These are phyloP conservation scores for Pecten maximus DNA, from an alignment of 2,888 invertebrate genomes.

Conservation along the genomic window DNA sequence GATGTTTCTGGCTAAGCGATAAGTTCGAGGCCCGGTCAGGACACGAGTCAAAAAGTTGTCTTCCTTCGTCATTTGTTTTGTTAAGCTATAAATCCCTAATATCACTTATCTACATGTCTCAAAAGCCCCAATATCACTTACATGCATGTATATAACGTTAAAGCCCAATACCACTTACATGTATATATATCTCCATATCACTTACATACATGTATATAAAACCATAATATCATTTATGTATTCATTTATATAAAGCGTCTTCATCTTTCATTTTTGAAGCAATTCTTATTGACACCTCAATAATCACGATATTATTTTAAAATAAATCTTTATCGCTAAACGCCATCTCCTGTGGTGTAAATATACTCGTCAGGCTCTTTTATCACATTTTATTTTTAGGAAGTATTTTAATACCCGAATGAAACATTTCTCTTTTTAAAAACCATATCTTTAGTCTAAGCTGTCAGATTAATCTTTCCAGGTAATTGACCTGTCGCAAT, in stretches of 20 bases:
- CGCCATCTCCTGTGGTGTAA: neutral
- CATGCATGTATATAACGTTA: too few species aligned
- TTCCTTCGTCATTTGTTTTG: too few species aligned
- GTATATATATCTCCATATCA: neutral
- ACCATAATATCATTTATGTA: too few species aligned
- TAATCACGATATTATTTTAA: neutral
- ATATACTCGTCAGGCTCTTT: neutral
- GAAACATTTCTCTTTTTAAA: neutral
- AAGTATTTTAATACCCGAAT: neutral
- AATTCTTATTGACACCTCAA: neutral
- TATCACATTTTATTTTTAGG: neutral
- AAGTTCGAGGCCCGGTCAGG: too few species aligned
- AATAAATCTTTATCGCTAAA: neutral
- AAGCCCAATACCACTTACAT: too few species aligned
- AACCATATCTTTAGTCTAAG: neutral
- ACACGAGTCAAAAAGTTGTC: too few species aligned
- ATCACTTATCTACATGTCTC: too few species aligned
- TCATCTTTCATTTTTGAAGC: neutral
- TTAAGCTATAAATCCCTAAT: too few species aligned
- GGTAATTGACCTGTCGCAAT: neutral
- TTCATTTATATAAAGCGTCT: neutral
- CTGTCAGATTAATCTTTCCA: slow-evolving; percentile 16
- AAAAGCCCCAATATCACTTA: too few species aligned
- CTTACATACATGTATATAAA: neutral
- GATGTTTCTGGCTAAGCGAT: too few species aligned